These are phyloP conservation scores for Suncus etruscus DNA, from an alignment of 2,113 vertebrate species.

Conservation along the genomic window DNA sequence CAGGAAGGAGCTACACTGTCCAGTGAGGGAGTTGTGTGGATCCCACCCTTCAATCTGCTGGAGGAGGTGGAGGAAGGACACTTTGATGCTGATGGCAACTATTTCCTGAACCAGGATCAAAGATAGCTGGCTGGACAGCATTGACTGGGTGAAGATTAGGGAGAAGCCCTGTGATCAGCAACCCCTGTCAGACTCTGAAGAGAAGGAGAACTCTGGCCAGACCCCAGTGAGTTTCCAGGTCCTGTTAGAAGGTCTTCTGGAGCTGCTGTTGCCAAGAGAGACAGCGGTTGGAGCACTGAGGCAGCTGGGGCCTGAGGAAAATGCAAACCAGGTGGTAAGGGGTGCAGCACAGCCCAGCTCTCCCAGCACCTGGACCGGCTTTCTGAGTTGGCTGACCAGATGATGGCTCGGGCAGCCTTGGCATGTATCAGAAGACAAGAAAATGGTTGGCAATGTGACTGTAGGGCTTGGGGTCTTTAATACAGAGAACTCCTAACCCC, in stretches of 20 bases:
- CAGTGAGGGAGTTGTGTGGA: conserved; percentile 93
- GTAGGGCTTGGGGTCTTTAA: conserved; percentile 85
- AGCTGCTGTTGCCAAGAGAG: conserved; percentile 91
- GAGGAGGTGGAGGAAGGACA: conserved; percentile 96
- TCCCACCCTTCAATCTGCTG: conserved; percentile 94
- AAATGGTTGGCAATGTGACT: conserved; percentile 90
- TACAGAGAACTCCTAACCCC: conserved; percentile 52
- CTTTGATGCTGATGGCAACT: conserved; percentile 96
- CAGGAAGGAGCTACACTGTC: conserved; percentile 94
- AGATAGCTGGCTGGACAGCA: conserved; percentile 96
- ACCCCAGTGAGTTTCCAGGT: conserved; percentile 82
- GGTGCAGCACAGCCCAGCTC: conserved; percentile 68
- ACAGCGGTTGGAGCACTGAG: conserved; percentile 91
- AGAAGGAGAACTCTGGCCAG: conserved; percentile 75
- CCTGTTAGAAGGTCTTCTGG: conserved; percentile 87
- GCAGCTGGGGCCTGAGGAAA: conserved; percentile 90
- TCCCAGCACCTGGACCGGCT: conserved; percentile 90
- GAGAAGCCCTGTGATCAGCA: conserved; percentile 86
- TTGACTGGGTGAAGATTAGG: conserved; percentile 94
- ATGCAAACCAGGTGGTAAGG: conserved; percentile 81
- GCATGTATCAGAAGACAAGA: conserved; percentile 94
- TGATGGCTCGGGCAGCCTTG: conserved; percentile 92
- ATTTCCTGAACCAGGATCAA: conserved; percentile 94
- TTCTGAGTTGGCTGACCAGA: conserved; percentile 93
- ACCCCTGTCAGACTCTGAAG: conserved; percentile 65